Percentiles rank a stretch among this genome's conserved stretches.
These are phyloP conservation scores for Centropyge bicolor DNA, from an alignment of 2,797 vertebrate species.

Conservation along the genomic window DNA sequence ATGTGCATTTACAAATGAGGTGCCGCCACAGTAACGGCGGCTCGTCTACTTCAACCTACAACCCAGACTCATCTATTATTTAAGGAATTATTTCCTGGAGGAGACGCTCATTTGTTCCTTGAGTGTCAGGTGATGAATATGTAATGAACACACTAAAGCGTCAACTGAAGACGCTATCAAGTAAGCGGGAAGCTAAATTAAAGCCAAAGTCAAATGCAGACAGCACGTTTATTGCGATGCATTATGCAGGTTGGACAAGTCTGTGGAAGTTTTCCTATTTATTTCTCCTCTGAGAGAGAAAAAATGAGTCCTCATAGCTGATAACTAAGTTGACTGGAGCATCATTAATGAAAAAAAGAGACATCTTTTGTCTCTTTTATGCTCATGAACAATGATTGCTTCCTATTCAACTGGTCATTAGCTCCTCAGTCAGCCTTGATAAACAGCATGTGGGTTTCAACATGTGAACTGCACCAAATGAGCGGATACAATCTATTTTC, in stretches of 20 bases:
- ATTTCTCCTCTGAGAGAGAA: neutral
- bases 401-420: neutral
- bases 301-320: neutral
- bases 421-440: conserved; percentile 3
- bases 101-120: neutral
- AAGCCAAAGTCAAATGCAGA: neutral
- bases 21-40: neutral
- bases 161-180: neutral
- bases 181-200: neutral
- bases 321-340: neutral
- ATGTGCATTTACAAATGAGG: neutral
- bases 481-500: neutral
- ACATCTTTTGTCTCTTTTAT: neutral
- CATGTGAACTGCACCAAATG: conserved; percentile 1
- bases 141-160: neutral
- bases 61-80: neutral
- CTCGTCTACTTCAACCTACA: neutral
- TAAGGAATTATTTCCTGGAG: neutral
- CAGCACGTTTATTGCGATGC: neutral
- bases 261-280: neutral
- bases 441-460: neutral
- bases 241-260: neutral
- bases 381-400: conserved; percentile 6
- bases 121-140: neutral
- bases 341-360: neutral